These are phyloP conservation scores for Dasyornis broadbenti DNA, from an alignment of 2,113 vertebrate genomes.

Conservation along the genomic window DNA sequence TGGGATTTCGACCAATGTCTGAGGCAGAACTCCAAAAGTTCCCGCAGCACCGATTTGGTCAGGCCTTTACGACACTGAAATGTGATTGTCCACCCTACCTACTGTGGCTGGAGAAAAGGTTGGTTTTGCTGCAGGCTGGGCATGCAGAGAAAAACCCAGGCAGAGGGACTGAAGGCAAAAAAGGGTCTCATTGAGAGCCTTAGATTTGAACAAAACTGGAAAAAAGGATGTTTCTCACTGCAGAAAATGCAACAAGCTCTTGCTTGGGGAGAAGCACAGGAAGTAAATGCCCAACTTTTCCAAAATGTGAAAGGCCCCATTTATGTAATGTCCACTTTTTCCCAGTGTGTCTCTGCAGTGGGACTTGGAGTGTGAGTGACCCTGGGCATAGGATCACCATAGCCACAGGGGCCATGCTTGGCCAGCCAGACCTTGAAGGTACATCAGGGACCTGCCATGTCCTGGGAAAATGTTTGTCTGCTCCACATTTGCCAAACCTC, in stretches of 20 bases:
- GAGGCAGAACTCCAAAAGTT: constrained; percentile 82
- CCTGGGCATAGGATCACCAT: not conserved
- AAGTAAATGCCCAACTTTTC: not conserved
- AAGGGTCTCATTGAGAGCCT: not conserved
- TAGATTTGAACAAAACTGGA: not conserved
- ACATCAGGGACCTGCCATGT: not conserved
- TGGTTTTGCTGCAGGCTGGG: not conserved
- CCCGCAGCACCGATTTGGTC: constrained; percentile 80
- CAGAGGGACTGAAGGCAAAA: not conserved
- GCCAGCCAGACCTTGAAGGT: not conserved
- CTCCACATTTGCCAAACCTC: not conserved
- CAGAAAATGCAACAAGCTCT: not conserved
- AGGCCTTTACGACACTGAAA: constrained; percentile 86
- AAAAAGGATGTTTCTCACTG: not conserved
- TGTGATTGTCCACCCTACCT: constrained; percentile 87
- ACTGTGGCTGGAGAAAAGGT: constrained; percentile 90
- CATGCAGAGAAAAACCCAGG: not conserved
- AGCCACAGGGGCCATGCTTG: not conserved
- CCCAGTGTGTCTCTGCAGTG: not conserved
- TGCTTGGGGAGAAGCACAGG: not conserved
- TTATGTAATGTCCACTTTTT: not conserved
- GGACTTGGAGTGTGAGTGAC: accelerated
- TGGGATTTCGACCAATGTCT: constrained; percentile 85
- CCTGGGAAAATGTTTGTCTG: not conserved
- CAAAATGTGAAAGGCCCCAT: not conserved